A percentile compares a stretch with the other conserved stretches of the same genome.
Conservation (phyloP, 2,797 vertebrate species). For the Vipera ursinii region DNA sequence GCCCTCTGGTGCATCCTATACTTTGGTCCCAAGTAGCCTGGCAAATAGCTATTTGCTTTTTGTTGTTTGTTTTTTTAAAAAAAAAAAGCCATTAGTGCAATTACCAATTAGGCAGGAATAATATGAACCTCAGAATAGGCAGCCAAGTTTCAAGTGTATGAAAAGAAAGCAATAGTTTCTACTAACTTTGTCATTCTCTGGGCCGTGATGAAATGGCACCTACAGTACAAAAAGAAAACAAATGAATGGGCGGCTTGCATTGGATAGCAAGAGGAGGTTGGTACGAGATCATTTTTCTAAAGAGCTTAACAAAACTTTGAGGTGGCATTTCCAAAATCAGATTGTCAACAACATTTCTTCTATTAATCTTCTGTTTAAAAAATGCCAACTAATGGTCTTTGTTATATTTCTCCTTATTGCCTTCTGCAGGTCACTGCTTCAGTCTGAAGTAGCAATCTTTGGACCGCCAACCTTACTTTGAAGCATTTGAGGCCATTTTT, state of each 20-base stretch:
- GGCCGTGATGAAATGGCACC: not conserved
- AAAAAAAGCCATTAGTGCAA: not conserved
- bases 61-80: not conserved
- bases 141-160: not conserved
- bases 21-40: not conserved
- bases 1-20: not conserved
- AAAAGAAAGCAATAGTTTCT: not conserved
- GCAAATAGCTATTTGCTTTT: no score
- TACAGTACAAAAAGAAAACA: not conserved
- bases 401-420: not conserved
- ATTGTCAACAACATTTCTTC: not conserved
- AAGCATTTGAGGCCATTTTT: not conserved
- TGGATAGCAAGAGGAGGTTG: not conserved
- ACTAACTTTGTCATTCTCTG: not conserved
- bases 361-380: not conserved
- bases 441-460: not conserved
- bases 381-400: not conserved
- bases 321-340: not conserved
- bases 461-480: not conserved
- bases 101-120: not conserved
- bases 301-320: not conserved
- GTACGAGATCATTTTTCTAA: not conserved
- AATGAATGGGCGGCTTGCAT: not conserved
- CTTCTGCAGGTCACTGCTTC: not conserved
- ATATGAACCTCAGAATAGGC: not conserved